A percentile compares a stretch with the other conserved stretches of the same genome.
Evolutionary conservation across 2,113 vertebrate species (phyloP).

Genomic region (Lamprologus speciosus): DNA sequence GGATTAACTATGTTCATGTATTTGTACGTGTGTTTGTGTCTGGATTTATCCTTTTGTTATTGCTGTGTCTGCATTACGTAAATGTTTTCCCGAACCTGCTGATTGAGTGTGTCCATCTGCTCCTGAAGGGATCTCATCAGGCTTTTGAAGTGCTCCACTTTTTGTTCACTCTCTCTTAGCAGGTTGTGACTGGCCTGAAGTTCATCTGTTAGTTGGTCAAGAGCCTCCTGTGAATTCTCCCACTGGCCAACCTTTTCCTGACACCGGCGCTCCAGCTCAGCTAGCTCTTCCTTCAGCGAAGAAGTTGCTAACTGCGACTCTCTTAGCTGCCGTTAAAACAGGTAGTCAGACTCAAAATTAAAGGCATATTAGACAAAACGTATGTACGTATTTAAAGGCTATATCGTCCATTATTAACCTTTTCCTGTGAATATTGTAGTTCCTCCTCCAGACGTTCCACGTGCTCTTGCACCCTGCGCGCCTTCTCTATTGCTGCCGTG

Average conservation of each 20-base stretch:
- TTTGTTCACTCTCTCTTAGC: conserved; percentile 45
- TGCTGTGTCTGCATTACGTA: not conserved
- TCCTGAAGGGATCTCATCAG: conserved; percentile 23
- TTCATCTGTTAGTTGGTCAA: conserved; percentile 61
- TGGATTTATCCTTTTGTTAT: not conserved
- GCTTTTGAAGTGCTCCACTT: conserved; percentile 11
- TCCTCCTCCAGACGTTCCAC: conserved; percentile 50
- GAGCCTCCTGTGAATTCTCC: conserved; percentile 57
- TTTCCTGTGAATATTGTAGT: conserved; percentile 32
- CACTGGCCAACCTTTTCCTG: conserved; percentile 57
- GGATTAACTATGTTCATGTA: not conserved
- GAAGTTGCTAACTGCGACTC: conserved; percentile 29
- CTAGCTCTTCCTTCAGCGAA: conserved; percentile 46
- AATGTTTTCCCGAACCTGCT: conserved; percentile 17
- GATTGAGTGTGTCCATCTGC: conserved; percentile 42
- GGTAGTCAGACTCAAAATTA: not conserved
- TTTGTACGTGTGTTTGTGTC: not conserved
- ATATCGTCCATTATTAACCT: conserved; percentile 35
- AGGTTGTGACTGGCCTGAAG: conserved; percentile 45
- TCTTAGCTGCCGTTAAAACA: conserved; percentile 3
- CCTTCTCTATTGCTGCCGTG: conserved; percentile 29
- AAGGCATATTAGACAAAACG: not conserved
- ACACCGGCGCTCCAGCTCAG: conserved; percentile 42
- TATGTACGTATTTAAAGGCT: not conserved
- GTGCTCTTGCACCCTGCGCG: conserved; percentile 39